Percentiles rank a stretch among this genome's conserved stretches.
Conservation (phyloP, 2,113 vertebrate species). For the Acanthisitta chloris region DNA sequence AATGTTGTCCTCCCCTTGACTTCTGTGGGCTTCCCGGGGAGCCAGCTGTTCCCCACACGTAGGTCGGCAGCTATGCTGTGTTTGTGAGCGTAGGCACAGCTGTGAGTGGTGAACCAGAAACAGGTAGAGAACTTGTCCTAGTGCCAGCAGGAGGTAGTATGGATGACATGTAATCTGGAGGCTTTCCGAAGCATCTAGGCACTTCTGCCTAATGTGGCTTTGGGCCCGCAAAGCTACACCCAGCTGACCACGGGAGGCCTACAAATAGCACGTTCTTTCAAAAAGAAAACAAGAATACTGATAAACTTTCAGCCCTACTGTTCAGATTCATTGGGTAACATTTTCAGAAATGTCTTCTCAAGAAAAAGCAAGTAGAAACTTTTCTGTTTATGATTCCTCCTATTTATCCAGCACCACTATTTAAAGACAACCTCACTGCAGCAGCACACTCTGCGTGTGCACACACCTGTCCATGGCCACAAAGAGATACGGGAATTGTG, state of each 20-base stretch:
- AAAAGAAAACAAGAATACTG: background rate
- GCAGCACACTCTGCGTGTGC: background rate
- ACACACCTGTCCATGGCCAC: background rate
- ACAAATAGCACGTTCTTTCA: background rate
- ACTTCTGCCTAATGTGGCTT: background rate
- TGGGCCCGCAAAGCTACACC: background rate
- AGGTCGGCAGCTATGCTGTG: background rate
- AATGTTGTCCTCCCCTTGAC: conserved; percentile 48
- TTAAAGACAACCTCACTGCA: background rate
- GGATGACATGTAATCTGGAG: background rate
- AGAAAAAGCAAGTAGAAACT: background rate
- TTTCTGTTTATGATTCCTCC: background rate
- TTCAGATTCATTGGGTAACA: background rate
- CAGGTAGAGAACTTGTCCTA: background rate
- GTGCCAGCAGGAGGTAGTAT: background rate
- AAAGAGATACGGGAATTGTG: background rate
- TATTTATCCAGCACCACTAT: background rate
- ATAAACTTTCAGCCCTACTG: background rate
- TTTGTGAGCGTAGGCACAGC: background rate
- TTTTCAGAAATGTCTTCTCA: background rate
- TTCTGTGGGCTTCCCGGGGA: conserved; percentile 9
- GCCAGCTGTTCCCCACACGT: conserved; percentile 10
- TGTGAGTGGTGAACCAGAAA: conserved; percentile 57
- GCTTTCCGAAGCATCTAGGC: background rate
- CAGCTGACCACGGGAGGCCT: background rate